Evolutionary conservation across 2,113 vertebrate genomes (phyloP), one percentile per base, ranked within the genome.

Genomic region (Zonotrichia leucophrys): DNA sequence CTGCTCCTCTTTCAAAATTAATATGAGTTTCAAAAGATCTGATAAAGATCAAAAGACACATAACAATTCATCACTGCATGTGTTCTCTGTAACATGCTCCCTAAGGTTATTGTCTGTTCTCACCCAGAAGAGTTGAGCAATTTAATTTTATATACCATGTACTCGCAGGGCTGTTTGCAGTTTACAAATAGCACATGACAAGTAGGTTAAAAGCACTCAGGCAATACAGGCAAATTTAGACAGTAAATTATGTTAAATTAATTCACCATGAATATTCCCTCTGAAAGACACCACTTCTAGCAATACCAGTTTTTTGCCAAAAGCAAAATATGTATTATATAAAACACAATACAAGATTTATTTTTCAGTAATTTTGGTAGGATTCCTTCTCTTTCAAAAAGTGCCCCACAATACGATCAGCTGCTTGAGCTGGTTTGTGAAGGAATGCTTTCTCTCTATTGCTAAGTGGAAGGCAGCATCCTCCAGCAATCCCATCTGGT

Each of bases 371-470:
- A 44, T 47, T 42, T 52, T 68, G 24, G n/a, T 35, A 4, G 53
- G 35, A 39, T 18, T 64, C 20, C 28, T 14, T 44, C 44, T 75
- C n/a, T 79, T 80, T 83, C 28, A 42, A 18, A 28, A 33, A 18
- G 37, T 2, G 15, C n/a, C 74, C 31, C 39, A 30, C 23, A 76
- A 11, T 1, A 27, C 0, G 5, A 37, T 20, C 33, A 56, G 44
- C 14, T 59, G 63, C 72, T 47, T n/a, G 49, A 89, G 53, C 53
- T 64, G 44, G 33, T 64, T 64, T 66, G 37, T 5, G 21, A 83
- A 83, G 35, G 33, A 37, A 64, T 39, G 10, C 4, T 31, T 55
- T 83, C 37, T 76, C 66, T 49, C 18, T 68, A 1, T 28, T 64
- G 68, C 63, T 42, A 19, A 59, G 35, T 30, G 33, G 58, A 68